These are phyloP conservation scores for Cryptocheilus praepositus DNA, from an alignment of 2,888 invertebrate species.

Conservation along the genomic window DNA sequence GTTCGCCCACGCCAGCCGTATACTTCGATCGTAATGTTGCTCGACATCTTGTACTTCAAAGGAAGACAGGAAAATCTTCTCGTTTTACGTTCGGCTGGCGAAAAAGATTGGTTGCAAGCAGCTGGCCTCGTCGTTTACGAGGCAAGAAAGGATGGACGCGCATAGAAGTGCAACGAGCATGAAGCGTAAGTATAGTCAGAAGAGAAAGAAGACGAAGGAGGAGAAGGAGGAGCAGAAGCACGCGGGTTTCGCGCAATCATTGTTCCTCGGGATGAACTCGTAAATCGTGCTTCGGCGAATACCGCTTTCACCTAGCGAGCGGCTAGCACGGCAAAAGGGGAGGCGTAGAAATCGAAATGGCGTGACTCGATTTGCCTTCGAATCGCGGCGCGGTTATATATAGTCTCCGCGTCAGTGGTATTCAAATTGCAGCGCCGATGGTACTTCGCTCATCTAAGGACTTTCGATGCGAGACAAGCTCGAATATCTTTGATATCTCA, in stretches of 20 bases:
- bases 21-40: too few relatives aligned
- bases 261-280: constrained; percentile 55
- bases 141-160: constrained; percentile 4
- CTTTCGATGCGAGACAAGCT: too few relatives aligned
- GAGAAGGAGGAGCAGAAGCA: constrained; percentile 38
- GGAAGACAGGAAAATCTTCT: constrained; percentile 1
- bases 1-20: too few relatives aligned
- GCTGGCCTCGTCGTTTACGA: constrained; percentile 6
- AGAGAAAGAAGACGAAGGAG: constrained; percentile 7
- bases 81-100: constrained; percentile 5
- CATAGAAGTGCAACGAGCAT: too few relatives aligned
- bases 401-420: too few relatives aligned
- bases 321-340: constrained; percentile 26
- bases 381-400: constrained; percentile 12
- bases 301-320: constrained; percentile 25
- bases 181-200: neutral
- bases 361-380: constrained; percentile 26
- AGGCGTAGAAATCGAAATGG: constrained; percentile 48
- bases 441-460: too few relatives aligned
- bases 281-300: constrained; percentile 57
- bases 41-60: too few relatives aligned
- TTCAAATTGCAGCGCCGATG: too few relatives aligned
- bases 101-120: constrained; percentile 6
- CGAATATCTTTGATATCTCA: too few relatives aligned
- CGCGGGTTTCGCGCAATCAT: constrained; percentile 54